phyloP scores from a whole-genome alignment of 2,888 invertebrate genomes.

The Drosophila niveifrons region DNA sequence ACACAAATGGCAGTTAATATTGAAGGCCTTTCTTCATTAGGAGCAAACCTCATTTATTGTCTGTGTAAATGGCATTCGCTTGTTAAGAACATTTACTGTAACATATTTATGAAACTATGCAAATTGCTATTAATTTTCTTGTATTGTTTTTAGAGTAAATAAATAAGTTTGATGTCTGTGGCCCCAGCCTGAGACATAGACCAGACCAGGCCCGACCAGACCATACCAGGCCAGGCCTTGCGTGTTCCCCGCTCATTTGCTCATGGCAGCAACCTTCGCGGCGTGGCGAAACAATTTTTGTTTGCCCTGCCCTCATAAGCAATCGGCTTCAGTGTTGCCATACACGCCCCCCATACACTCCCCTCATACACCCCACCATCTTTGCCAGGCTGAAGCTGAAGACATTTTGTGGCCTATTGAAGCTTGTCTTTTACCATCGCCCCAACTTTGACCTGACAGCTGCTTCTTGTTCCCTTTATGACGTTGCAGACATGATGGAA shows the following conservation, averaged over 20 bases:
- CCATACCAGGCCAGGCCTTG: slow-evolving; percentile 45
- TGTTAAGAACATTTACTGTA: slow-evolving; percentile 65
- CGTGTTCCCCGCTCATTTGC: slow-evolving; percentile 70
- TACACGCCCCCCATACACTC: slow-evolving; percentile 16
- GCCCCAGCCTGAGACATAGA: slow-evolving; percentile 7
- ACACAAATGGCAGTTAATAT: neutral
- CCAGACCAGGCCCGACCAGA: neutral
- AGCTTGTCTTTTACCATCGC: slow-evolving; percentile 20
- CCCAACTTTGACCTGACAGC: slow-evolving; percentile 45
- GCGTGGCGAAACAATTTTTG: slow-evolving; percentile 75
- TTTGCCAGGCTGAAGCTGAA: slow-evolving; percentile 12
- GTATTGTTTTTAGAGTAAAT: slow-evolving; percentile 81
- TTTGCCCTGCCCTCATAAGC: slow-evolving; percentile 71
- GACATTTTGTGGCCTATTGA: slow-evolving; percentile 58
- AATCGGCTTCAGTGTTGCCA: slow-evolving; percentile 47
- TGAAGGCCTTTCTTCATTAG: slow-evolving; percentile 16
- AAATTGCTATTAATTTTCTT: slow-evolving; percentile 80
- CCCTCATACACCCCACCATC: neutral
- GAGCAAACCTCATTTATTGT: slow-evolving; percentile 37
- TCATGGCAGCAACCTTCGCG: slow-evolving; percentile 68
- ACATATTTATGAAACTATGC: slow-evolving; percentile 75
- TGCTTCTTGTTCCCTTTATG: slow-evolving; percentile 48
- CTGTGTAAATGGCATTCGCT: slow-evolving; percentile 32
- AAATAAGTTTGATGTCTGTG: slow-evolving; percentile 74
- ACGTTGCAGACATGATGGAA: slow-evolving; percentile 60